Percentiles rank a stretch among this genome's conserved stretches.
These are phyloP conservation scores for Seriola aureovittata DNA, from an alignment of 2,113 vertebrate genomes.

Conservation along the genomic window DNA sequence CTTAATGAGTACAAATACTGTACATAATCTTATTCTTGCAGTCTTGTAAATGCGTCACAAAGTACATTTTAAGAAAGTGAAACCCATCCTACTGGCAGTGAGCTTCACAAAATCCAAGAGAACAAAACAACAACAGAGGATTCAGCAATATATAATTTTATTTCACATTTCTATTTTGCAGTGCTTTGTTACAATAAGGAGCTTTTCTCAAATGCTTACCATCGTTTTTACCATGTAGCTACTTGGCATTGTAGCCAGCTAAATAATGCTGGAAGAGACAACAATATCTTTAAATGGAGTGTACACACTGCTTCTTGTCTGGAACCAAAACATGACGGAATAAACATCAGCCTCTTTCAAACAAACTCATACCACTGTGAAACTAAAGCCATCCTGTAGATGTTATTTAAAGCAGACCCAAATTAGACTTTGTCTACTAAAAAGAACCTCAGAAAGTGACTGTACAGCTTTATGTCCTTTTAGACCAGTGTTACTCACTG, in stretches of 20 bases:
- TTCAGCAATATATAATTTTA: conserved; percentile 48
- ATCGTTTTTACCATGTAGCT: background rate
- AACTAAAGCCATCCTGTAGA: background rate
- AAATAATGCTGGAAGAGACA: conserved; percentile 1
- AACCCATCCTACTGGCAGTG: no score
- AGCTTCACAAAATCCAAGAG: no score
- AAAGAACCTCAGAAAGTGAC: background rate
- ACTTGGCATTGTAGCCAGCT: background rate
- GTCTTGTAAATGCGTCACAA: no score
- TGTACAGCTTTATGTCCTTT: conserved; percentile 19
- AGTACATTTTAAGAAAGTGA: no score
- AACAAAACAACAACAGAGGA: background rate
- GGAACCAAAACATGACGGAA: background rate
- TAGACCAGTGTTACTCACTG: background rate
- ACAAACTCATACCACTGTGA: background rate
- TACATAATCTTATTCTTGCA: no score
- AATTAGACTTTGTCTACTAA: background rate
- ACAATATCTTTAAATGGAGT: background rate
- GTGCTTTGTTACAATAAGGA: conserved; percentile 33
- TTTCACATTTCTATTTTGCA: conserved; percentile 48
- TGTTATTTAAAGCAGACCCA: conserved; percentile 8
- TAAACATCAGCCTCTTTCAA: background rate
- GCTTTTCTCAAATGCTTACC: conserved; percentile 2
- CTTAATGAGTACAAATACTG: no score
- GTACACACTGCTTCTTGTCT: background rate